Evolutionary conservation across 2,888 invertebrate genomes (phyloP), one percentile per base, ranked within the genome.

Genomic region (Serrognathus titanus): DNA sequence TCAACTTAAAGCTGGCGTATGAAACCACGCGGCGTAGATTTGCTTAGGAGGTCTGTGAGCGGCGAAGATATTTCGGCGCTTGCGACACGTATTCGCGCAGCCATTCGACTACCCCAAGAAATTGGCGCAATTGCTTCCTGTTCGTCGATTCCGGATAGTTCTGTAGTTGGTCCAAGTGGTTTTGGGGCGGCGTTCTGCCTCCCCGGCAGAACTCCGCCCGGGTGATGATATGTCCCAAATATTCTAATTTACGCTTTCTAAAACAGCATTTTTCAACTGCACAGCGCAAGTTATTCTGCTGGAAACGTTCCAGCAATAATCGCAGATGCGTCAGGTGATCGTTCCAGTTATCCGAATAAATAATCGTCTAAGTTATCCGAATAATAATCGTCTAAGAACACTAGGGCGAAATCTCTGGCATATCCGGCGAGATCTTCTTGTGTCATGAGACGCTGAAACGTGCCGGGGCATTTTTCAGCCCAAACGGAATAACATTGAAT

Each of bases 341-440:
- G 7, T 66, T 60, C 38, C 38, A 36, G 24, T 31, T 52, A 7
- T 57, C 16, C 1, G 53, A 56, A 24, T 57, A 62, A 0, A 62
- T 53, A 1, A 71, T 66, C 5, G 71, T 67, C 47, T n/a, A n/a
- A n/a, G n/a, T n/a, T n/a, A n/a, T n/a, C n/a, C n/a, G n/a, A n/a
- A n/a, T n/a, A n/a, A n/a, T n/a, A n/a, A n/a, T 72, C 69, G 36
- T 71, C 71, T 3, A 71, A 51, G 50, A 71, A 72, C 0, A 65
- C 68, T 1, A 63, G 24, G 24, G 63, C 62, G 41, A 59, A 62
- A 0, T 56, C 5, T 2, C 57, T 51, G 1, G 66, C 36, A 35
- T 61, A 63, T 0, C 68, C 68, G 0, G 48, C 39, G 0, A 66
- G 61, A 0, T 66, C 6, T 62, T 46, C 63, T 10, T 62, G 61